phyloP scores from a whole-genome alignment of 2,888 invertebrate genomes.

The Selenia dentaria region DNA sequence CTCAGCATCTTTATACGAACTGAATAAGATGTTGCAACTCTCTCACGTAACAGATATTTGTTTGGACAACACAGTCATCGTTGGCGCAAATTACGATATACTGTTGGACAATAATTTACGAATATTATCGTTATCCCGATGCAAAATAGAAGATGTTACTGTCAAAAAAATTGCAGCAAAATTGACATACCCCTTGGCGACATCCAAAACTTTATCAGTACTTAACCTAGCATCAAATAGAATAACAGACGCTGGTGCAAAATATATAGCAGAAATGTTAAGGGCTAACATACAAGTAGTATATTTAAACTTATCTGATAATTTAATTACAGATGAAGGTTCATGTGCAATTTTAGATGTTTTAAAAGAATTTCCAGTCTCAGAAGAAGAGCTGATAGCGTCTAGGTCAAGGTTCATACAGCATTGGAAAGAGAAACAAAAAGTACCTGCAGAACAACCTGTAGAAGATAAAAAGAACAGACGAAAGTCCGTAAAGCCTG shows the following conservation, averaged over 20 bases:
- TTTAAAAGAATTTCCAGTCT: slow-evolving; percentile 1
- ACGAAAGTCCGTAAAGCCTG: background rate
- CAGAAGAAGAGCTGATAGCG: background rate
- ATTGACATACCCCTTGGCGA: slow-evolving; percentile 1
- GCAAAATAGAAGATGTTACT: slow-evolving; percentile 2
- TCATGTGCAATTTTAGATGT: slow-evolving; percentile 1
- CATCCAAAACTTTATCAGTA: background rate
- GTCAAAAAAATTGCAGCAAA: slow-evolving; percentile 3
- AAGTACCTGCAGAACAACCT: background rate
- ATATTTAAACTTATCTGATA: slow-evolving; percentile 13
- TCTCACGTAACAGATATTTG: slow-evolving; percentile 11
- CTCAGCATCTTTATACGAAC: slow-evolving; percentile 1
- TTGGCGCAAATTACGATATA: slow-evolving; percentile 4
- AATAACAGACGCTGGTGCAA: slow-evolving; percentile 54
- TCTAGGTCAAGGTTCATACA: background rate
- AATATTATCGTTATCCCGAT: slow-evolving; percentile 9
- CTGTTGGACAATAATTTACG: background rate
- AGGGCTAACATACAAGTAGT: slow-evolving; percentile 29
- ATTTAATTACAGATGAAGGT: slow-evolving; percentile 12
- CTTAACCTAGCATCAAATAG: slow-evolving; percentile 44
- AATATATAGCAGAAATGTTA: slow-evolving; percentile 44
- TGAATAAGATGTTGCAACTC: background rate
- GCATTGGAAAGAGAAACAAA: background rate
- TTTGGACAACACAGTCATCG: slow-evolving; percentile 4
- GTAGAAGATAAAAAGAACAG: background rate